phyloP scores from a whole-genome alignment of 1,140 invertebrate species.

The Cotesia glomerata region DNA sequence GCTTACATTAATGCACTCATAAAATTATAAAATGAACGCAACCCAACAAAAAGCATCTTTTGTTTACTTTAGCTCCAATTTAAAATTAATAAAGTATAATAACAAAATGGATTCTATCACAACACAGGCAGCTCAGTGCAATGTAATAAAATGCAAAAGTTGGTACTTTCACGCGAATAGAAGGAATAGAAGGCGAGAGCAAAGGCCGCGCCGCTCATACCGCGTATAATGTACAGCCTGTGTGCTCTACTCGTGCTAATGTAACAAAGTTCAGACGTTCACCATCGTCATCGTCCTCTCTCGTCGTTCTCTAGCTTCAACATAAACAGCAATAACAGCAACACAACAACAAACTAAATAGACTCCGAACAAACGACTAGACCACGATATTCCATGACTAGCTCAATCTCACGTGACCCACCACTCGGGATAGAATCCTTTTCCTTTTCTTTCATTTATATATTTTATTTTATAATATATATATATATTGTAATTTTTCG shows the following conservation, averaged over 20 bases:
- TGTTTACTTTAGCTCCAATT: too few species aligned
- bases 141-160: neutral
- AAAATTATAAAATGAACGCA: too few species aligned
- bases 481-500: conserved; percentile 1
- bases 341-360: too few species aligned
- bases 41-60: too few species aligned
- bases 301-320: neutral
- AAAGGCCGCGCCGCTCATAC: conserved; percentile 31
- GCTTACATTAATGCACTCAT: too few species aligned
- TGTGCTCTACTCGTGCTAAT: conserved; percentile 17
- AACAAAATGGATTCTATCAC: too few species aligned
- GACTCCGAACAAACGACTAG: too few species aligned
- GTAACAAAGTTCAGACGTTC: conserved; percentile 53
- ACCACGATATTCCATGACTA: conserved; percentile 10
- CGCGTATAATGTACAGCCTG: conserved; percentile 10
- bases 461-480: conserved; percentile 1
- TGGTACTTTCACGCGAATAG: conserved; percentile 35
- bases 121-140: too few species aligned
- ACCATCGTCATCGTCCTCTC: conserved; percentile 33
- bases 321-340: conserved; percentile 3
- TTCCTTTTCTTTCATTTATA: neutral
- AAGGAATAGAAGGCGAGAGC: conserved; percentile 28
- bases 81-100: too few species aligned
- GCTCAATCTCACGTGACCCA: conserved; percentile 24
- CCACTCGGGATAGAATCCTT: neutral